phyloP scores from a whole-genome alignment of 2,113 vertebrate species.

The Callospermophilus lateralis region DNA sequence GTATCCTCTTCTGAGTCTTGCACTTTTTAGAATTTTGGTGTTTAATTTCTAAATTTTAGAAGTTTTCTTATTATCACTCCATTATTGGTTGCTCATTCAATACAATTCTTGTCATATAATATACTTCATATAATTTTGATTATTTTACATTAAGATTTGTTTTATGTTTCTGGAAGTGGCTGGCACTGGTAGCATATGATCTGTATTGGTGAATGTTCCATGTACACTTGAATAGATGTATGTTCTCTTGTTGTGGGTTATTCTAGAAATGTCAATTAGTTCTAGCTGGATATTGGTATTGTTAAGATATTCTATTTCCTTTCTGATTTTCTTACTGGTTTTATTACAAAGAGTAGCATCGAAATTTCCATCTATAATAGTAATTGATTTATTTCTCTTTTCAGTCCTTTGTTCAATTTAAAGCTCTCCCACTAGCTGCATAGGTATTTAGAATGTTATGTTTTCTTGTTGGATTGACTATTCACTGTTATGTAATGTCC shows the following conservation, averaged over 20 bases:
- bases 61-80: not conserved
- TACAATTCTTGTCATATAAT: not conserved
- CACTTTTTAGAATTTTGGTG: not conserved
- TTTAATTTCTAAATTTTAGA: not conserved
- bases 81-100: conserved; percentile 31
- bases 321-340: conserved; percentile 28
- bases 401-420: not conserved
- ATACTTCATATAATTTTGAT: not conserved
- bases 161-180: not conserved
- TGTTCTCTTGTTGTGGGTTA: not conserved
- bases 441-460: not conserved
- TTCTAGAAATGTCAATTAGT: not conserved
- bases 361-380: not conserved
- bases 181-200: not conserved
- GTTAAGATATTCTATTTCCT: not conserved
- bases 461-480: not conserved
- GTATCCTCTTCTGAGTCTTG: not conserved
- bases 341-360: not conserved
- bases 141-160: not conserved
- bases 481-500: not conserved
- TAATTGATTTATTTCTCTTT: not conserved
- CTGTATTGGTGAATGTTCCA: not conserved
- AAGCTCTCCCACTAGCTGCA: not conserved
- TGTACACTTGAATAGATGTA: not conserved
- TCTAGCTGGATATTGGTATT: not conserved